A percentile compares a stretch with the other conserved stretches of the same genome.
Conservation (phyloP, 2,113 vertebrate species). For the Gopherus evgoodei region DNA sequence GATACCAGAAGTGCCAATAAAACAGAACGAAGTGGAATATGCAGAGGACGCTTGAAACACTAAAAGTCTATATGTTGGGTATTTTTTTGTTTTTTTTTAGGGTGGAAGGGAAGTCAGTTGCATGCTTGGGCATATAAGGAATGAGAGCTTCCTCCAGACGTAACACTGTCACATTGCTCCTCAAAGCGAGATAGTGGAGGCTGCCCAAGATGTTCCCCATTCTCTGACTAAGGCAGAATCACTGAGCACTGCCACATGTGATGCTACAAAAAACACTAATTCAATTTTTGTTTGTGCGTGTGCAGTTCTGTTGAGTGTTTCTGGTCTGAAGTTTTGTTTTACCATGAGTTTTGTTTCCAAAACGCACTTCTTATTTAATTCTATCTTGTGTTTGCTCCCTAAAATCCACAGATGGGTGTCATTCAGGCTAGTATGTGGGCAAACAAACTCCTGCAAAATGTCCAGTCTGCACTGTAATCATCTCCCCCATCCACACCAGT, state of each 20-base stretch:
- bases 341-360: background rate
- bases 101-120: background rate
- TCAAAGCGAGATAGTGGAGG: background rate
- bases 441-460: background rate
- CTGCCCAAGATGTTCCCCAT: background rate
- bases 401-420: background rate
- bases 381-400: background rate
- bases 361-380: background rate
- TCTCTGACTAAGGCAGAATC: background rate
- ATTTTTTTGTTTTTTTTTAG: background rate
- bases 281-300: background rate
- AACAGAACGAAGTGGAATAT: background rate
- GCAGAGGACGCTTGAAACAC: background rate
- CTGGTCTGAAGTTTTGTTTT: background rate
- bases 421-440: background rate
- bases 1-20: background rate
- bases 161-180: background rate
- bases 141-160: background rate
- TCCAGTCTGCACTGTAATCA: background rate
- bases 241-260: background rate
- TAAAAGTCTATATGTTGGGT: background rate
- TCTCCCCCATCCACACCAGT: background rate
- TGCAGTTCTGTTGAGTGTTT: background rate
- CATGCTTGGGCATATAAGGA: background rate
- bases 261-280: background rate